Conservation (phyloP, 2,113 vertebrate genomes). For the Laticauda colubrina region DNA sequence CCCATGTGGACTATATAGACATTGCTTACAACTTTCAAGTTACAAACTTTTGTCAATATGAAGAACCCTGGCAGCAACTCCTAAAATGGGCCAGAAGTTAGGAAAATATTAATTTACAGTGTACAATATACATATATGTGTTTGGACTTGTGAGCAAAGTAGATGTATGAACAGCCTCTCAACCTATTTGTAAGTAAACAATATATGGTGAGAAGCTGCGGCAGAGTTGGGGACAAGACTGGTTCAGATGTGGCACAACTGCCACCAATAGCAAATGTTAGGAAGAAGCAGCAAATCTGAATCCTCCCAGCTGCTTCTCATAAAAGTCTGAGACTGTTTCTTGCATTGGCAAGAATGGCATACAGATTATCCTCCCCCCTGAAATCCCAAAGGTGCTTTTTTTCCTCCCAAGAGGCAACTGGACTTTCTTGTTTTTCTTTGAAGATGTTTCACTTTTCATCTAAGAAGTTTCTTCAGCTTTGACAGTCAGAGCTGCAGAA, state of each 20-base stretch:
- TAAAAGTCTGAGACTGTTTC: not conserved
- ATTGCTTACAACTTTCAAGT: not conserved
- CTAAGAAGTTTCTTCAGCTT: no score
- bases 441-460: no score
- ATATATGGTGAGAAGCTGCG: not conserved
- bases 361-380: not conserved
- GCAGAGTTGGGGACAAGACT: not conserved
- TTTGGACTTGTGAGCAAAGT: not conserved
- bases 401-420: no score
- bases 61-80: not conserved
- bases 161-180: not conserved
- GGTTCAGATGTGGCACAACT: not conserved
- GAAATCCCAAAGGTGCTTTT: not conserved
- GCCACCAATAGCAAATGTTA: not conserved
- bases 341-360: not conserved
- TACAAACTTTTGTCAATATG: not conserved
- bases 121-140: not conserved
- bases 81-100: not conserved
- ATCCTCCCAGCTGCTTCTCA: not conserved
- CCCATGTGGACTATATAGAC: not conserved
- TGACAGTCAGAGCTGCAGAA: no score
- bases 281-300: not conserved
- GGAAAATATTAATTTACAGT: not conserved
- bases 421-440: no score
- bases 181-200: not conserved